A percentile compares a stretch with the other conserved stretches of the same genome.
Evolutionary conservation across 2,888 invertebrate genomes (phyloP).

Genomic region (Sussaba pulchella): DNA sequence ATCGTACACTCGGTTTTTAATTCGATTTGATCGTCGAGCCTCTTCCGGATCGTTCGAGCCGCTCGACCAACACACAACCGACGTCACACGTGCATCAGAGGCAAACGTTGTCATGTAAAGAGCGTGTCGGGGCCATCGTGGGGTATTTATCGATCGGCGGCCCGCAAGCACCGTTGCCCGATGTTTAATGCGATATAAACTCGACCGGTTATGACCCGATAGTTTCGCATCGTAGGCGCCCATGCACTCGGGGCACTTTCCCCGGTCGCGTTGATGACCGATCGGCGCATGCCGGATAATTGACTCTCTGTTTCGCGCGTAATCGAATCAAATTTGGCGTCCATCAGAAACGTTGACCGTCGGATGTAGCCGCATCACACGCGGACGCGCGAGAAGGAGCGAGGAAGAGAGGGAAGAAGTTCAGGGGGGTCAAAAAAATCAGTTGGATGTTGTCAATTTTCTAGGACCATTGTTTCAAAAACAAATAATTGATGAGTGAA

Average conservation of each 20-base stretch:
- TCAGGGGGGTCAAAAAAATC: neutral
- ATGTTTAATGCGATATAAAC: constrained; percentile 47
- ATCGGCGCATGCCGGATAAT: constrained; percentile 41
- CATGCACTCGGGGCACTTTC: constrained; percentile 19
- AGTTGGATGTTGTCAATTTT: too few species aligned
- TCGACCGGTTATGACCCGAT: constrained; percentile 42
- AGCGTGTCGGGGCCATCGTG: neutral
- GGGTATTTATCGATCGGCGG: constrained; percentile 30
- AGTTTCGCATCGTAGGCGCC: constrained; percentile 19
- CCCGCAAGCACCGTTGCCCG: constrained; percentile 9
- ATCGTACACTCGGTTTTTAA: neutral
- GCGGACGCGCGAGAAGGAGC: neutral
- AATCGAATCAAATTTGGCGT: constrained; percentile 40
- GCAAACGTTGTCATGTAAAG: too few species aligned
- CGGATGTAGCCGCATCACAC: neutral
- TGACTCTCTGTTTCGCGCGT: constrained; percentile 37
- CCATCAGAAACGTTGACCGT: neutral
- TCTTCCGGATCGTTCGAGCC: neutral
- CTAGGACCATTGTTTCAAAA: too few species aligned
- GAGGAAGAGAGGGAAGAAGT: neutral
- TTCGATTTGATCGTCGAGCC: neutral
- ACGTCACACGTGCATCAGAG: neutral
- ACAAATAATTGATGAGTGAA: too few species aligned
- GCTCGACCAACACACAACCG: neutral
- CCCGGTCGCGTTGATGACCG: constrained; percentile 10